phyloP scores from a whole-genome alignment of 2,888 invertebrate species.

The Galerucella nymphaeae region DNA sequence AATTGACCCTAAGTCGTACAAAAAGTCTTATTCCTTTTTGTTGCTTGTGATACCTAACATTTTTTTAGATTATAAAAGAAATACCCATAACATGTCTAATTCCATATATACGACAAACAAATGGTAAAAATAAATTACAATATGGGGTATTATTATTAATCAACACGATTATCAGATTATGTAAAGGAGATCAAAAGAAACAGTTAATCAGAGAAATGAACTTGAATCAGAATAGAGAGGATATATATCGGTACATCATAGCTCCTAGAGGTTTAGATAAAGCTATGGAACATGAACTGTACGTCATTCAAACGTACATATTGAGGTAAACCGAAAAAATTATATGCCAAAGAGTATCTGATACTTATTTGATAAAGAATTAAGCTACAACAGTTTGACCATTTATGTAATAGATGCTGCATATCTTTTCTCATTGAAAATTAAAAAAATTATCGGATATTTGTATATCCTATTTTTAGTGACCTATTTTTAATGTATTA shows the following conservation, averaged over 20 bases:
- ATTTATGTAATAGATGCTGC: too few species aligned
- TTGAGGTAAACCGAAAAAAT: constrained; percentile 54
- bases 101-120: constrained; percentile 52
- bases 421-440: too few species aligned
- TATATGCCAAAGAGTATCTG: background rate
- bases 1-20: too few species aligned
- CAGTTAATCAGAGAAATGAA: constrained; percentile 59
- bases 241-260: constrained; percentile 52
- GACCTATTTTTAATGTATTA: background rate
- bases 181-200: constrained; percentile 55
- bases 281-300: constrained; percentile 59
- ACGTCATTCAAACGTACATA: constrained; percentile 59
- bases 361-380: too few species aligned
- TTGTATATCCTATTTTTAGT: too few species aligned
- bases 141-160: constrained; percentile 58
- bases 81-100: constrained; percentile 53
- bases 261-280: constrained; percentile 47
- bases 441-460: too few species aligned
- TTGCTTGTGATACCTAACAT: too few species aligned
- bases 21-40: too few species aligned
- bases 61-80: constrained; percentile 51
- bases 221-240: constrained; percentile 49
- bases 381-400: too few species aligned
- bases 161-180: constrained; percentile 58
- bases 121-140: constrained; percentile 51